These are phyloP conservation scores for Lottia gigantea DNA, from an alignment of 2,888 invertebrate species.

Conservation along the genomic window DNA sequence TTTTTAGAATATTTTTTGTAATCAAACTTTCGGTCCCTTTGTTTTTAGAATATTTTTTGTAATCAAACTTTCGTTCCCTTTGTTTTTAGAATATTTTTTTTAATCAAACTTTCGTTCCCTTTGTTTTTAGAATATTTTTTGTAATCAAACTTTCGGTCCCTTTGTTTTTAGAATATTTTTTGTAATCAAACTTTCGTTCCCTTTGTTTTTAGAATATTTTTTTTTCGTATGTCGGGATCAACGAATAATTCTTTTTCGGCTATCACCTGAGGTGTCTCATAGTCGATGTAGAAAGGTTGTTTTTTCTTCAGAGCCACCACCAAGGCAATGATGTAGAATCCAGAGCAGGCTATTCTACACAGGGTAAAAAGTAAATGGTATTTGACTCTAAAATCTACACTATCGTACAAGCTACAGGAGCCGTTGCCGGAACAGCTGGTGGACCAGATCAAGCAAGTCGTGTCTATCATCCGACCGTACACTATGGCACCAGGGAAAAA, in stretches of 20 bases:
- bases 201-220: not conserved
- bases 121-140: too few relatives aligned
- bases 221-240: not conserved
- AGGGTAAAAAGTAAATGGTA: conserved; percentile 16
- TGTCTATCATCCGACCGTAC: conserved; percentile 21
- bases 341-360: not conserved
- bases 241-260: conserved; percentile 6
- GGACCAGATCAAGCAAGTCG: conserved; percentile 18
- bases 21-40: too few relatives aligned
- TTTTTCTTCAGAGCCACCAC: conserved; percentile 14
- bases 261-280: not conserved
- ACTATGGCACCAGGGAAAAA: conserved; percentile 22
- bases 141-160: too few relatives aligned
- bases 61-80: too few relatives aligned
- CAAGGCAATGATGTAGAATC: conserved; percentile 11
- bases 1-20: too few relatives aligned
- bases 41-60: too few relatives aligned
- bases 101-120: too few relatives aligned
- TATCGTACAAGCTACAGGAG: conserved; percentile 21
- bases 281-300: conserved; percentile 17
- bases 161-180: too few relatives aligned
- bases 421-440: conserved; percentile 11
- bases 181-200: not conserved
- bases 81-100: too few relatives aligned
- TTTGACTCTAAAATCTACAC: conserved; percentile 3